Percentiles rank a stretch among this genome's conserved stretches.
phyloP scores from a whole-genome alignment of 2,113 vertebrate species.

The Vireo altiloquus region DNA sequence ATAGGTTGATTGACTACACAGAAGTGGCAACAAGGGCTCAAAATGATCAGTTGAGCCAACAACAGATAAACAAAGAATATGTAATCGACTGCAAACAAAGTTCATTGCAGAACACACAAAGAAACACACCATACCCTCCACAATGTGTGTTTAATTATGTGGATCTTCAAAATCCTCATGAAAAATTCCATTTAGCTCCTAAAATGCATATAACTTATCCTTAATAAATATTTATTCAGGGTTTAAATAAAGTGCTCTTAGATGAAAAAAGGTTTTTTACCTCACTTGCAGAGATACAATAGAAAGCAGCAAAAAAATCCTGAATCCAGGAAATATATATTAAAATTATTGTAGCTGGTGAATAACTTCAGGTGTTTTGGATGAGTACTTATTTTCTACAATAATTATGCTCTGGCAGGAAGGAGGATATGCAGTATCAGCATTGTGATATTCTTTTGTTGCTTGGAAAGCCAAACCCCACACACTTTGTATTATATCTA shows the following conservation, averaged over 20 bases:
- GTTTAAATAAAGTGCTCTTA: neutral
- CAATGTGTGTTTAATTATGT: neutral
- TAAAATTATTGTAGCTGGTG: neutral
- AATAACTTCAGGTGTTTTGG: neutral
- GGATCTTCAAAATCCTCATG: neutral
- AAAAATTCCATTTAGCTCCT: neutral
- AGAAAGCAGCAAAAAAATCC: neutral
- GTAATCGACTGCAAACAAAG: neutral
- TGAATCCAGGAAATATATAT: neutral
- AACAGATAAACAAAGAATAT: neutral
- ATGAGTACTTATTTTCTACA: neutral
- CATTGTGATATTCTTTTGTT: neutral
- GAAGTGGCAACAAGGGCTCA: neutral
- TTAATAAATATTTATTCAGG: neutral
- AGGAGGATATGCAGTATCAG: neutral
- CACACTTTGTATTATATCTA: neutral
- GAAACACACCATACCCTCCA: neutral
- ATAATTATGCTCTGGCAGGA: neutral
- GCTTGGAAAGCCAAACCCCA: neutral
- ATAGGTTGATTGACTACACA: neutral
- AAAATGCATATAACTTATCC: neutral
- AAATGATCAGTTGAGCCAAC: neutral
- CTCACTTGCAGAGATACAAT: neutral
- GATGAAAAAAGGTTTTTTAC: neutral
- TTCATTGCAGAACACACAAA: neutral